Evolutionary conservation across 1,140 invertebrate species (phyloP), one percentile per base, ranked within the genome.

Genomic region (Drosophila repletoides): DNA sequence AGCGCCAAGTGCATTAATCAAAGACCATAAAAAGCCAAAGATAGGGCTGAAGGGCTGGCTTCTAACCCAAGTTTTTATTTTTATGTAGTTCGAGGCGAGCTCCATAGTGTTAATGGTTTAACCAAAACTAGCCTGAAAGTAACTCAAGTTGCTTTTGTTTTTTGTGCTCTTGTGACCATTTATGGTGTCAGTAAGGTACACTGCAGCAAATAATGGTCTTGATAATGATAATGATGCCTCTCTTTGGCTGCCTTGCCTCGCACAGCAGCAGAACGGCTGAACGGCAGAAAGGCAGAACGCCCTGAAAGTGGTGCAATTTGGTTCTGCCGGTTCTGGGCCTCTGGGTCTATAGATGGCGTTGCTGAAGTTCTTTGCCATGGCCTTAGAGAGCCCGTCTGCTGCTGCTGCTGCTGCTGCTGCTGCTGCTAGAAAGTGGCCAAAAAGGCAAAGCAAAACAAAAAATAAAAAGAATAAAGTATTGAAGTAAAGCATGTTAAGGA

Each of bases 161-260:
- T 29, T 15, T 24, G 10, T 26, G 40, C 22, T 24, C 24, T 19
- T 46, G 36, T 31, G 24, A 66, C 74, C 79, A 74, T 84, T 83
- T 83, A 83, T 84, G 79, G 79, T 83, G 79, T 83, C 79, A 83
- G 79, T 81, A 81, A 81, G 77, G 77, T 83, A 81, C 68, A 83
- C 79, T 81, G 79, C 79, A 84, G 79, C 79, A 69, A 55, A 76
- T 83, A 84, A 83, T 83, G 72, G 51, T 71, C 69, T 43, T 76
- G 51, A 63, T 83, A 83, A 84, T 79, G 80, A 84, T 72, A 81
- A 63, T 68, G 58, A 61, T 53, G 65, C 63, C 55, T 48, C 73
- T 45, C 58, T 46, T 76, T 56, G 66, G 49, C 19, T 22, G 55
- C 63, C n/a, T n/a, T 43, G 56, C 33, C 49, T 64, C 58, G 56